Base-by-base conservation (phyloP, 2,113 vertebrate genomes). In the Chionomys nivalis region DNA sequence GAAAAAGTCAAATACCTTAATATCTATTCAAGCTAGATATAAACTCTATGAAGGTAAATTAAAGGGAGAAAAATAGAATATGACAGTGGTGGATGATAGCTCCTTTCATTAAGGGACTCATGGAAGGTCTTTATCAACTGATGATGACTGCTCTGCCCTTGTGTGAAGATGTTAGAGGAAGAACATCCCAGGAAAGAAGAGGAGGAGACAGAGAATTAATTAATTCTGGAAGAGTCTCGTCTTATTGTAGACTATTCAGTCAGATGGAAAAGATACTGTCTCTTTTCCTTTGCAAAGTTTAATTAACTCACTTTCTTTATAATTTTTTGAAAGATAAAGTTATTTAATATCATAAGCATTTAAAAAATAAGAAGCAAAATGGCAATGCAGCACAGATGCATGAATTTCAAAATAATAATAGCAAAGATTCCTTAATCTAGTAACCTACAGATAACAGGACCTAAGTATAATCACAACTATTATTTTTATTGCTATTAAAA, bases 311-410 rank as follows among this genome's bases (percentile, higher is more conserved):
- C 7, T 61, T 90, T 44, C 21, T 49, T 94, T 24, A 52, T 65
- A 90, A 79, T 42, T 94, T 90, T 89, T 16, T 47, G 76, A 94
- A 82, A 81, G 14, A 77, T 17, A 75, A 82, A 73, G 11, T 58
- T 89, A 75, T 72, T 70, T 58, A 72, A 79, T 76, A 14, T 21
- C 14, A 31, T 42, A 14, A 83, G 23, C 42, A 79, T 86, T 95
- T 65, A 63, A 47, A 95, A 96, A 93, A 65, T 77, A 81, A 82
- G 31, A 24, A 76, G 68, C 10, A 42, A 0, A 72, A 78, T 82
- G 89, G 10, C 4, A 63, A 39, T 93, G 9, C 47, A 16, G 52
- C 90, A 79, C 16, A 88, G 12, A 63, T 24, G 2, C 85, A 33
- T 87, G 47, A 13, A 82, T 87, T 95, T 94, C 19, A 83, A 42